Base-by-base conservation (phyloP, 2,113 vertebrate species). In the Odontesthes bonariensis region DNA sequence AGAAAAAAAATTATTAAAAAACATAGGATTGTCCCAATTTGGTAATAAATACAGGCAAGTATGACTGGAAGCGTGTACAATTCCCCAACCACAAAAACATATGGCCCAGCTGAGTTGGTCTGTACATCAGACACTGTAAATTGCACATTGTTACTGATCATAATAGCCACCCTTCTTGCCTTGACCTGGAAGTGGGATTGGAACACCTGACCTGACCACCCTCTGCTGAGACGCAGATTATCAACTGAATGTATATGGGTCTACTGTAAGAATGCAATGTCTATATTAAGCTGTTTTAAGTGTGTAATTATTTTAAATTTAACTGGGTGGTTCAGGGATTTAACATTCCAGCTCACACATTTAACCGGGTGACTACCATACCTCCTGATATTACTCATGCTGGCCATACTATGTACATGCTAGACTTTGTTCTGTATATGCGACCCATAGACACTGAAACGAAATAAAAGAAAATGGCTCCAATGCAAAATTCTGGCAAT, bases 51-150 rank as follows among this genome's bases (percentile, higher is more conserved):
- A 8, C 20, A 17, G 8, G 35, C 20, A 0, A 42, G 16, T 23
- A 42, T 0, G 12, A 60, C 35, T 60, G 35, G 1, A 13, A 12
- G 23, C 20, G 40, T 23, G 38, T 60, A 0, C 16, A 3, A 12
- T 17, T 60, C 42, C 42, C 58, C 58, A 60, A 13, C 58, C 40
- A 9, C 57, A 23, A 42, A 8, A 3, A 1, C 35, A 8, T 8
- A 59, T 40, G 3, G 4, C 11, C 22, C 57, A 60, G 7, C 35
- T 40, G 57, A 40, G 0, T 23, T 6, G 0, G 1, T n/a, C 35
- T 60, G 35, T 9, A 5, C 57, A 40, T 2, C 0, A 42, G 13
- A 42, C 35, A 60, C 20, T 9, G 35, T 19, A 47, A 23, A 23
- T 38, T 60, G 12, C 16, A 60, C 16, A 60, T 42, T 60, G 35